These are phyloP conservation scores for Leptinotarsa haldemani DNA, from an alignment of 2,888 invertebrate species.

Conservation along the genomic window DNA sequence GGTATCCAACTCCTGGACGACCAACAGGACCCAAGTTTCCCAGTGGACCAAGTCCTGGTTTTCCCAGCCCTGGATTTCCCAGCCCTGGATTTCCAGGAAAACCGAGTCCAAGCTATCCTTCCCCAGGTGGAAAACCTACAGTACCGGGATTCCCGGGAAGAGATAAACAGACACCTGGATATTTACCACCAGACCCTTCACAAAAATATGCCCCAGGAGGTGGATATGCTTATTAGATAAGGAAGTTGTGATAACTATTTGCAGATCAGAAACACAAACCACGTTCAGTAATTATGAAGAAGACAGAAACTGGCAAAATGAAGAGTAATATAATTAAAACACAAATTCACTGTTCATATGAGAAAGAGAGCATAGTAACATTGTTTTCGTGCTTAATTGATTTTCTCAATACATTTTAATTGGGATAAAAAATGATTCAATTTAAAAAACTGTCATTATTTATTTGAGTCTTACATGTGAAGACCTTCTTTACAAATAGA, in stretches of 20 bases:
- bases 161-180: constrained; percentile 25
- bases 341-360: too few relatives aligned
- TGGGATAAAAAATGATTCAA: too few relatives aligned
- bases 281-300: too few relatives aligned
- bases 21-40: constrained; percentile 16
- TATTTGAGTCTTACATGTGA: neutral
- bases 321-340: too few relatives aligned
- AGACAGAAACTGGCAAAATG: too few relatives aligned
- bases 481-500: neutral
- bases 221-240: constrained; percentile 60
- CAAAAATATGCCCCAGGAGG: constrained; percentile 60
- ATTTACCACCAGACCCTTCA: constrained; percentile 40
- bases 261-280: neutral
- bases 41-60: constrained; percentile 29
- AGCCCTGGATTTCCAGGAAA: constrained; percentile 28
- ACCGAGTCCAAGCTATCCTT: constrained; percentile 27
- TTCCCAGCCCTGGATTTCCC: constrained; percentile 20
- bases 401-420: too few relatives aligned
- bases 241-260: neutral
- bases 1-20: constrained; percentile 24
- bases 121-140: constrained; percentile 2
- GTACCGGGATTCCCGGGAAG: constrained; percentile 13
- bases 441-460: too few relatives aligned
- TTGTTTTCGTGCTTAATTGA: too few relatives aligned
- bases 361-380: too few relatives aligned